These are phyloP conservation scores for Nycticebus coucang DNA, from an alignment of 2,113 vertebrate genomes.

Conservation along the genomic window DNA sequence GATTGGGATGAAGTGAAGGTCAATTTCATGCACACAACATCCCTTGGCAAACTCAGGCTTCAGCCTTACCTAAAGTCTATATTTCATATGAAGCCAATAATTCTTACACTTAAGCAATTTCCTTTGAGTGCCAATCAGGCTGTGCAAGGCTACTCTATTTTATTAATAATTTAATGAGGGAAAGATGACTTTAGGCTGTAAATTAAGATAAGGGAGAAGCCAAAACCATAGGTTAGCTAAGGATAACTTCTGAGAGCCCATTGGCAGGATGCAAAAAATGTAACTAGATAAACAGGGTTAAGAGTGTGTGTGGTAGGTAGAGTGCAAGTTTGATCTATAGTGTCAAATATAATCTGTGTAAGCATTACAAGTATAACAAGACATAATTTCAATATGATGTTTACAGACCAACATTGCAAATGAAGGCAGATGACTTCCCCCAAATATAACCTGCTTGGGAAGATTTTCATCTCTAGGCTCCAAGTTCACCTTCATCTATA, in stretches of 20 bases:
- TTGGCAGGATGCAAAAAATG: neutral
- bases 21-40: neutral
- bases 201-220: neutral
- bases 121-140: neutral
- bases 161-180: neutral
- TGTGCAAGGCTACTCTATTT: neutral
- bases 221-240: neutral
- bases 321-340: neutral
- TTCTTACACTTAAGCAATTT: neutral
- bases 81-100: neutral
- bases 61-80: neutral
- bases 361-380: neutral
- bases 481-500: neutral
- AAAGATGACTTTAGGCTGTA: neutral
- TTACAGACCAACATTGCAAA: neutral
- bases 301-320: neutral
- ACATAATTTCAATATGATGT: neutral
- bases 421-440: neutral
- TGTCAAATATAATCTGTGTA: neutral
- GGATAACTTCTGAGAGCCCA: neutral
- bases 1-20: neutral
- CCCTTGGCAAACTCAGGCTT: neutral
- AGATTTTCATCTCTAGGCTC: neutral
- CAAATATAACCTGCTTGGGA: neutral
- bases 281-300: neutral